These are phyloP conservation scores for Brachyistius frenatus DNA, from an alignment of 2,113 vertebrate species.

Conservation along the genomic window DNA sequence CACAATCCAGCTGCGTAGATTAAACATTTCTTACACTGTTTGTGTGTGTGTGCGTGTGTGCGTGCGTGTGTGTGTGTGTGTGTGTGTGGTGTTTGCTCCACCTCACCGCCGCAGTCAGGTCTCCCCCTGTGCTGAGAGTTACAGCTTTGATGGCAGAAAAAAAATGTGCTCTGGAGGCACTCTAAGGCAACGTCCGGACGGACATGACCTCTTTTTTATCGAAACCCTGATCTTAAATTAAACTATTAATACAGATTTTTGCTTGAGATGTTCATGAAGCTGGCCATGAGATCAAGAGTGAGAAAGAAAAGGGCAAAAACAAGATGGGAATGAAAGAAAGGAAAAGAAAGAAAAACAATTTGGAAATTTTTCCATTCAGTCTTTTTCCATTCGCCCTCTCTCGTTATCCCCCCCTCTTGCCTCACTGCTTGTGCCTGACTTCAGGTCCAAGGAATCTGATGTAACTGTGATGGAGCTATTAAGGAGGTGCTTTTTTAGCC, in stretches of 20 bases:
- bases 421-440: constrained; percentile 67
- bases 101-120: constrained; percentile 30
- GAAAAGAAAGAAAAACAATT: constrained; percentile 40
- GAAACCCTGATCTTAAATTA: constrained; percentile 1
- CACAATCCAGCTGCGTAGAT: constrained; percentile 79
- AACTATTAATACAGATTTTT: neutral
- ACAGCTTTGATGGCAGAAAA: constrained; percentile 33
- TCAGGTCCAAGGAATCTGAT: constrained; percentile 74
- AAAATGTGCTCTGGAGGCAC: constrained; percentile 22
- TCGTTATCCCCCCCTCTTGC: constrained; percentile 42
- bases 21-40: constrained; percentile 73
- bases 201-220: constrained; percentile 13
- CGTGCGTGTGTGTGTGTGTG: constrained; percentile 4
- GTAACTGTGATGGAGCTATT: constrained; percentile 61
- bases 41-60: constrained; percentile 57
- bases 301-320: neutral
- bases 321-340: constrained; percentile 28
- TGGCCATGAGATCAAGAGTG: neutral
- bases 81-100: constrained; percentile 53
- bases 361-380: constrained; percentile 75
- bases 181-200: constrained; percentile 28
- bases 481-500: constrained; percentile 50
- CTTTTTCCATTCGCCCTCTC: constrained; percentile 73
- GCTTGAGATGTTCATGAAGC: neutral
- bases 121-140: constrained; percentile 34